Evolutionary conservation across 1,140 invertebrate genomes (phyloP).

Genomic region (Pollicipes pollicipes): DNA sequence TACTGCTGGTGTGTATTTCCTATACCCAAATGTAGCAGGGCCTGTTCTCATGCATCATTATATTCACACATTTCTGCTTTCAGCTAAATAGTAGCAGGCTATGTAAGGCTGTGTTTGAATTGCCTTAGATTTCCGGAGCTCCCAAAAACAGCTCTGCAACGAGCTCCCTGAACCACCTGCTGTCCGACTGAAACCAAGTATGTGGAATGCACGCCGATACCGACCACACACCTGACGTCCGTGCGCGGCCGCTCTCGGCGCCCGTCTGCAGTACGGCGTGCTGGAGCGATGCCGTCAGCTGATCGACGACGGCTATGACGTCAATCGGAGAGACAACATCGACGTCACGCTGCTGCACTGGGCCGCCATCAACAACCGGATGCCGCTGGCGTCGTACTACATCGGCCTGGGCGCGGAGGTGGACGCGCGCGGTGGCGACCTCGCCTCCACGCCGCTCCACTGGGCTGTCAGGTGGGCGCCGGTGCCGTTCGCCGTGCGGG

Average conservation of each 20-base stretch:
- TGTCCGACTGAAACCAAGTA: not conserved
- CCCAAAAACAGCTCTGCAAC: not conserved
- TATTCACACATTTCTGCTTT: too few relatives aligned
- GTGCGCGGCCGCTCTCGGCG: not conserved
- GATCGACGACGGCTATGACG: conserved; percentile 71
- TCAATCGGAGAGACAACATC: conserved; percentile 72
- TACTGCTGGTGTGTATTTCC: too few relatives aligned
- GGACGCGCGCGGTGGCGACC: conserved; percentile 85
- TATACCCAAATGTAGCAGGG: too few relatives aligned
- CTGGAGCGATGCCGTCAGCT: conserved; percentile 64
- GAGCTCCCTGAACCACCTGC: not conserved
- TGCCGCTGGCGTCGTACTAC: conserved; percentile 73
- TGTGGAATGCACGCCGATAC: conserved; percentile 4
- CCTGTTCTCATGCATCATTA: too few relatives aligned
- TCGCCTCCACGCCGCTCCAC: conserved; percentile 87
- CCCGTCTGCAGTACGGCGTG: conserved; percentile 53
- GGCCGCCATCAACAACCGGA: conserved; percentile 95
- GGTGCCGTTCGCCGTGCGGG: too few relatives aligned
- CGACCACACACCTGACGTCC: conserved; percentile 8
- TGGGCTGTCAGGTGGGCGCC: conserved; percentile 56
- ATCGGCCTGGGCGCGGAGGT: conserved; percentile 71
- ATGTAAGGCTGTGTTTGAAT: conserved; percentile 5
- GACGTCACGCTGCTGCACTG: conserved; percentile 95
- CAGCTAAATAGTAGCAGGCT: not conserved
- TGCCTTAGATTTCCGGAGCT: conserved; percentile 1